Evolutionary conservation across 2,113 vertebrate species (phyloP).

Genomic region (Machaerirhynchus nigripectus): DNA sequence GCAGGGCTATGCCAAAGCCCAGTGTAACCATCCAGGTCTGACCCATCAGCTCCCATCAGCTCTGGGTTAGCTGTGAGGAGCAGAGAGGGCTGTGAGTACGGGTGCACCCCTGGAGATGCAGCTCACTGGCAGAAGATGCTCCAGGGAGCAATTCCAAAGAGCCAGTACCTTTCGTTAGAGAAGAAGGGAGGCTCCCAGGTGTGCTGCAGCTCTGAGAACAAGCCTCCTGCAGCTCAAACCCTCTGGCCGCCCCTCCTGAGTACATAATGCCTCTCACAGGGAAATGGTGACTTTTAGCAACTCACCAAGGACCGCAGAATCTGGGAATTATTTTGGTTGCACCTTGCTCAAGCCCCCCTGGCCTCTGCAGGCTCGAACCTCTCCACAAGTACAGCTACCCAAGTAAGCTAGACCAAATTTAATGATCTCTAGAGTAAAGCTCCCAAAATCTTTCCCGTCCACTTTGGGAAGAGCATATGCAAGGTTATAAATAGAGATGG

Average conservation of each 20-base stretch:
- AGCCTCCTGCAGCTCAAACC: background rate
- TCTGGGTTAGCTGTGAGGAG: background rate
- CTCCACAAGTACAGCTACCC: background rate
- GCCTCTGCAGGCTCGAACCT: background rate
- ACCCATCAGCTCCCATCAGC: background rate
- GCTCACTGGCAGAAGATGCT: background rate
- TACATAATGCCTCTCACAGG: fast-evolving
- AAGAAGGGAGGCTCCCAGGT: background rate
- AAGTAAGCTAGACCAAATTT: background rate
- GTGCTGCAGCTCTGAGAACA: background rate
- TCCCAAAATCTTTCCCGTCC: background rate
- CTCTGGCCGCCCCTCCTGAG: background rate
- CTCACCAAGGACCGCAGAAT: background rate
- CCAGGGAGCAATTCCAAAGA: background rate
- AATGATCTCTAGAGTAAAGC: background rate
- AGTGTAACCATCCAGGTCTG: background rate
- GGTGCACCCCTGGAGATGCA: background rate
- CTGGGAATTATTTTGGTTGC: background rate
- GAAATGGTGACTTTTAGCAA: background rate
- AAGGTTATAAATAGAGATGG: conserved; percentile 13
- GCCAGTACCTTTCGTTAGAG: background rate
- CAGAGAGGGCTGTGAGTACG: background rate
- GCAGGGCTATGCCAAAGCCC: background rate
- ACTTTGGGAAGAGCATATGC: background rate
- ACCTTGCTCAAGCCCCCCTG: background rate